Evolutionary conservation across 2,113 vertebrate genomes (phyloP).

Genomic region (Charadrius vociferus): DNA sequence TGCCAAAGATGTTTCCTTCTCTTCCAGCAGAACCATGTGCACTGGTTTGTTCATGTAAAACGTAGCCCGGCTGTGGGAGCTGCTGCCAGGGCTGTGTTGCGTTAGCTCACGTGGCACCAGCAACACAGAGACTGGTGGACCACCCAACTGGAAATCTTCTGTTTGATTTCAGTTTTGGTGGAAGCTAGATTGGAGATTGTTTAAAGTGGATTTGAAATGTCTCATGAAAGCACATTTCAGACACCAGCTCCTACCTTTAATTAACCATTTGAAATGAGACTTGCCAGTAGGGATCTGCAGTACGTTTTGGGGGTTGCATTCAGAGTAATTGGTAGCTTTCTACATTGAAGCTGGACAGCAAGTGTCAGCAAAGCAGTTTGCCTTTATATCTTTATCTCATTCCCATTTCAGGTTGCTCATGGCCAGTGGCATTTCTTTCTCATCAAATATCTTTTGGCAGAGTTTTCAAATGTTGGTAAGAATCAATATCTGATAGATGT

Average conservation of each 20-base stretch:
- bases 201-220: neutral
- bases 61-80: accelerated
- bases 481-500: neutral
- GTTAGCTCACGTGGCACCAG: neutral
- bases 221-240: neutral
- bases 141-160: neutral
- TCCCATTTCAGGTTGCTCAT: neutral
- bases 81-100: neutral
- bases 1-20: neutral
- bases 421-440: neutral
- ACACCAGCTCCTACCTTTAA: neutral
- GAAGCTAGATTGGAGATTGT: neutral
- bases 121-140: accelerated
- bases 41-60: neutral
- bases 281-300: neutral
- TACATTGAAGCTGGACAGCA: neutral
- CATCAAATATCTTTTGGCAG: neutral
- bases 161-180: neutral
- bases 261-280: neutral
- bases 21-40: neutral
- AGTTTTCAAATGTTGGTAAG: neutral
- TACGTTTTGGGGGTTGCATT: neutral
- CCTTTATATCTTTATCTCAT: neutral
- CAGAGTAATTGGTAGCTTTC: neutral
- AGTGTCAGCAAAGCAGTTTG: neutral